Percentiles rank a stretch among this genome's conserved stretches.
phyloP scores from a whole-genome alignment of 2,888 invertebrate genomes.

The Mongoloraphidia duomilia region DNA sequence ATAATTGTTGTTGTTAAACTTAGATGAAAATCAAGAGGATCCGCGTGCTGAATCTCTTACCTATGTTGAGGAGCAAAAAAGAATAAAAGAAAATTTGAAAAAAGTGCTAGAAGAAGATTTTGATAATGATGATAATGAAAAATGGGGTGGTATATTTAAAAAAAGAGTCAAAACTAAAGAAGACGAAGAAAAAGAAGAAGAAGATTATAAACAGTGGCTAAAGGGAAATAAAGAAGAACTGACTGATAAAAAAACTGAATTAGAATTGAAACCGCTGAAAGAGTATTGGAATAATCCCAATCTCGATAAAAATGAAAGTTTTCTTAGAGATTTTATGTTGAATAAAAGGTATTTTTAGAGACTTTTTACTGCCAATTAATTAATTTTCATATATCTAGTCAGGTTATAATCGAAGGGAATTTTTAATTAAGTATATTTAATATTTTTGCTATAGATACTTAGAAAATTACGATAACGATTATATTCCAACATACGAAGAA shows the following conservation, averaged over 20 bases:
- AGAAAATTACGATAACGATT: conserved; percentile 32
- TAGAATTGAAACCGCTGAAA: conserved; percentile 57
- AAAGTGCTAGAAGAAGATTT: conserved; percentile 35
- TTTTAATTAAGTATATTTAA: too few relatives aligned
- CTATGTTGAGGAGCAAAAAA: conserved; percentile 51
- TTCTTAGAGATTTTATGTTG: conserved; percentile 81
- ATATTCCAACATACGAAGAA: conserved; percentile 49
- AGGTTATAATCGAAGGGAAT: too few relatives aligned
- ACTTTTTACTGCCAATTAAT: background rate
- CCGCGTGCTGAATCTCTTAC: conserved; percentile 30
- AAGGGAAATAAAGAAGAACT: conserved; percentile 53
- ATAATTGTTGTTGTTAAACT: conserved; percentile 11
- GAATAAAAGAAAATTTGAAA: conserved; percentile 49
- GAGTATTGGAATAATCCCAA: conserved; percentile 75
- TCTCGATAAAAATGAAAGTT: conserved; percentile 72
- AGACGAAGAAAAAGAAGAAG: conserved; percentile 35
- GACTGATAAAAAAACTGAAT: conserved; percentile 40
- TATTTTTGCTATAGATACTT: conserved; percentile 29
- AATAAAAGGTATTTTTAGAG: conserved; percentile 50
- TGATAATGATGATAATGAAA: conserved; percentile 35
- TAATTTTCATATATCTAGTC: too few relatives aligned
- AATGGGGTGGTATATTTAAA: conserved; percentile 38
- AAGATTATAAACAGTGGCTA: conserved; percentile 64
- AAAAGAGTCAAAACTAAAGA: conserved; percentile 37
- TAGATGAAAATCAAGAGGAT: conserved; percentile 15